A percentile compares a stretch with the other conserved stretches of the same genome.
phyloP scores from a whole-genome alignment of 2,113 vertebrate species.

The Bettongia penicillata region DNA sequence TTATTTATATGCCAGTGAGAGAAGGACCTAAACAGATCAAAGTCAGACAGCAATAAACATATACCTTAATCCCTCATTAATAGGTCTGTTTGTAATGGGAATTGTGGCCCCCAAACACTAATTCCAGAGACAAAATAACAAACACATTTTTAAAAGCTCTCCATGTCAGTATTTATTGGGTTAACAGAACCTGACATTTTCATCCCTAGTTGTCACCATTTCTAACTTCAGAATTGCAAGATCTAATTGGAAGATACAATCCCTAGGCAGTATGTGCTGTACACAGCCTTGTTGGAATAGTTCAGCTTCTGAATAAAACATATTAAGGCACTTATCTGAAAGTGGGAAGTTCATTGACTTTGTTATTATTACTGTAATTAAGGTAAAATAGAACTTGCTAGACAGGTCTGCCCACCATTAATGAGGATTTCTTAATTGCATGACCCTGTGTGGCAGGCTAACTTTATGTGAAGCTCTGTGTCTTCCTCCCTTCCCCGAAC shows the following conservation, averaged over 20 bases:
- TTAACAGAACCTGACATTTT: slow-evolving; percentile 30
- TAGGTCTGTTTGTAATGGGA: neutral
- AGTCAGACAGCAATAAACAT: neutral
- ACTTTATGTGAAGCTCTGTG: slow-evolving; percentile 65
- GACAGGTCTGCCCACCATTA: slow-evolving; percentile 62
- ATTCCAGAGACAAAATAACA: slow-evolving; percentile 13
- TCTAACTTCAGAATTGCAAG: slow-evolving; percentile 46
- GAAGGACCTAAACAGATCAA: neutral
- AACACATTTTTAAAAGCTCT: slow-evolving; percentile 13
- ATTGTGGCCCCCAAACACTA: neutral
- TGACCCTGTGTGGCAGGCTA: slow-evolving; percentile 24
- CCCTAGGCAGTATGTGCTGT: slow-evolving; percentile 23
- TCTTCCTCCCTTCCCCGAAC: slow-evolving; percentile 43
- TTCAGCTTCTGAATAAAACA: slow-evolving; percentile 65
- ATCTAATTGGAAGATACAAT: slow-evolving; percentile 41
- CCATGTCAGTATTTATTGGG: slow-evolving; percentile 1
- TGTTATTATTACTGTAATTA: slow-evolving; percentile 71
- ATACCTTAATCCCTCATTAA: neutral
- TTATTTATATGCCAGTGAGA: neutral
- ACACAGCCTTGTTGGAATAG: slow-evolving; percentile 32
- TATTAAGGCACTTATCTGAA: slow-evolving; percentile 63
- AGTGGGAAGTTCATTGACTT: slow-evolving; percentile 60
- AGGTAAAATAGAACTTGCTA: slow-evolving; percentile 67
- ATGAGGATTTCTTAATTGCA: slow-evolving; percentile 70
- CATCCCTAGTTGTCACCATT: slow-evolving; percentile 49